Percentiles rank a stretch among this genome's conserved stretches.
Conservation (phyloP, 2,888 invertebrate species). For the Agrochola lychnidis region DNA sequence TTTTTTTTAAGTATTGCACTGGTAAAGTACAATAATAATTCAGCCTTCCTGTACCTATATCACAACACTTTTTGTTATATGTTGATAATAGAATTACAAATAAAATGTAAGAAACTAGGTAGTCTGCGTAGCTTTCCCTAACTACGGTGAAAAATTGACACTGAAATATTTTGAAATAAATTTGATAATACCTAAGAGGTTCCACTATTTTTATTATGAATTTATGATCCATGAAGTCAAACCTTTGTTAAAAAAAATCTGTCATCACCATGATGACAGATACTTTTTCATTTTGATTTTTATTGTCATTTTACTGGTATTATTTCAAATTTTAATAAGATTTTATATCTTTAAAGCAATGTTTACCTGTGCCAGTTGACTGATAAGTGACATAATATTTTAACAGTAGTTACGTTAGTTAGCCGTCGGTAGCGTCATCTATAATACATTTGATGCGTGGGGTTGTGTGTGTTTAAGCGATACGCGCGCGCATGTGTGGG, state of each 20-base stretch:
- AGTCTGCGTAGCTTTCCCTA: not conserved
- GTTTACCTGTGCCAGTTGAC: constrained; percentile 68
- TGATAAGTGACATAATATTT: constrained; percentile 72
- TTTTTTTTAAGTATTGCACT: too few relatives aligned
- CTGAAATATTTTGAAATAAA: not conserved
- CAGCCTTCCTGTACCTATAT: too few relatives aligned
- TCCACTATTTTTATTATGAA: constrained; percentile 5
- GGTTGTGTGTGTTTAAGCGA: constrained; percentile 68
- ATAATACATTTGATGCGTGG: constrained; percentile 73
- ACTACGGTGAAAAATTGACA: not conserved
- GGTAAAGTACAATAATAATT: constrained; percentile 1
- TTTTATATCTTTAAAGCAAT: constrained; percentile 37
- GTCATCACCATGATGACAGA: constrained; percentile 36
- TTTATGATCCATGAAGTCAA: not conserved
- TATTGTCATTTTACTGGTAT: constrained; percentile 24
- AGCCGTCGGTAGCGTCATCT: constrained; percentile 74
- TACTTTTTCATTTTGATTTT: constrained; percentile 5
- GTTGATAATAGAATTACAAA: not conserved
- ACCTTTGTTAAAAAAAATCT: not conserved
- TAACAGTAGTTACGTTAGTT: constrained; percentile 72
- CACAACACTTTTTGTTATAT: not conserved
- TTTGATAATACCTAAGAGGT: constrained; percentile 14
- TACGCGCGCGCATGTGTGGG: constrained; percentile 72
- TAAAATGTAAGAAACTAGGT: not conserved
- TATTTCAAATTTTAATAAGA: constrained; percentile 1